Evolutionary conservation across 2,888 invertebrate genomes (phyloP).

Genomic region (Himalopsyche anomala): DNA sequence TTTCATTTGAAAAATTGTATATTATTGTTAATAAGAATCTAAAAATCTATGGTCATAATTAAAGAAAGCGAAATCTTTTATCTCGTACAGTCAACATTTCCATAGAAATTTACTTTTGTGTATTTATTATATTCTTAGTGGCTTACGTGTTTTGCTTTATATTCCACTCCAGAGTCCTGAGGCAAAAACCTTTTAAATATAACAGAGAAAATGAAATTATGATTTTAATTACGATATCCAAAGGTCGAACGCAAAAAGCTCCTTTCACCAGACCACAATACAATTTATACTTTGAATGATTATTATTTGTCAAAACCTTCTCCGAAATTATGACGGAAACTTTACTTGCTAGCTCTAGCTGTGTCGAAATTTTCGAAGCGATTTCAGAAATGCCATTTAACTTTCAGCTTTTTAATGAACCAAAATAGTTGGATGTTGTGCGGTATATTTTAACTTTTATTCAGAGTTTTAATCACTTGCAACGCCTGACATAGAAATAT

Average conservation of each 20-base stretch:
- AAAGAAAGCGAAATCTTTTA: too few species aligned
- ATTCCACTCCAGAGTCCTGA: background rate
- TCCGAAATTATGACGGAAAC: background rate
- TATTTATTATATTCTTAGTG: background rate
- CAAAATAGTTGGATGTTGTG: too few species aligned
- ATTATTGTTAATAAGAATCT: too few species aligned
- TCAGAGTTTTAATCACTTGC: too few species aligned
- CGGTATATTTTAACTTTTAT: too few species aligned
- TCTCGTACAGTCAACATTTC: background rate
- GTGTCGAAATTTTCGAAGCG: too few species aligned
- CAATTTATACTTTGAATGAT: slow-evolving; percentile 34
- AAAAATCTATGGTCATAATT: too few species aligned
- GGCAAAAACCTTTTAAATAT: slow-evolving; percentile 1
- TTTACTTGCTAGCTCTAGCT: background rate
- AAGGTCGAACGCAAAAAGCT: slow-evolving; percentile 15
- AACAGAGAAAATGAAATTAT: slow-evolving; percentile 26
- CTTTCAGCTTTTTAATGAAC: too few species aligned
- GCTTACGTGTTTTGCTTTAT: background rate
- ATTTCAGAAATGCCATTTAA: too few species aligned
- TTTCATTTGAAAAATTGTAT: too few species aligned
- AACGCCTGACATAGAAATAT: too few species aligned
- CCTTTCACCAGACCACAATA: background rate
- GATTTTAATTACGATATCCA: slow-evolving; percentile 16
- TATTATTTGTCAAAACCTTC: slow-evolving; percentile 9
- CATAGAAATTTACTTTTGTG: background rate